phyloP scores from a whole-genome alignment of 2,797 vertebrate genomes.

The Leptodactylus fallax region DNA sequence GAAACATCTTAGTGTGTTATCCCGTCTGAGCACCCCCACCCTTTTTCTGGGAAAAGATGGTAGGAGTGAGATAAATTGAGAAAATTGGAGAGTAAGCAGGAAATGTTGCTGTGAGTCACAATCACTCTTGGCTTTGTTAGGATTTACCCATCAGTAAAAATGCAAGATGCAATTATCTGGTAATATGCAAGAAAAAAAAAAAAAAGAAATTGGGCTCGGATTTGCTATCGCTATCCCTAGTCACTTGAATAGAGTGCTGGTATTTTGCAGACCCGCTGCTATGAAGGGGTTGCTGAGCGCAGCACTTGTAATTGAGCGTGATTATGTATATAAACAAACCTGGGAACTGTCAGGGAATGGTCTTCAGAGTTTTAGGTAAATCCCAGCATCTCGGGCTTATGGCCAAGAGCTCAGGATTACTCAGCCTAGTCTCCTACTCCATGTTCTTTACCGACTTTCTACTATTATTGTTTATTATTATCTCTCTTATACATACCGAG shows the following conservation, averaged over 20 bases:
- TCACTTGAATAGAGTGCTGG: not conserved
- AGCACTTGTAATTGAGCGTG: constrained; percentile 43
- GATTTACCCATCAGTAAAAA: constrained; percentile 25
- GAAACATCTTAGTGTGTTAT: not conserved
- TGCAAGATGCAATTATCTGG: constrained; percentile 12
- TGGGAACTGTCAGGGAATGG: constrained; percentile 29
- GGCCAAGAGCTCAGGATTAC: constrained; percentile 23
- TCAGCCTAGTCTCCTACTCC: constrained; percentile 2
- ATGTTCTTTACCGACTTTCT: not conserved
- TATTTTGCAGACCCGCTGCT: constrained; percentile 32
- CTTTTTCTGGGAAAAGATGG: not conserved
- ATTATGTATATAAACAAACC: constrained; percentile 50
- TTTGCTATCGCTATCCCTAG: not conserved
- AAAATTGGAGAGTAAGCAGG: constrained; percentile 33
- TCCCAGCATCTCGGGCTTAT: constrained; percentile 38
- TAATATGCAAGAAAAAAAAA: constrained; percentile 16
- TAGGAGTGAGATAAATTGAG: constrained; percentile 2
- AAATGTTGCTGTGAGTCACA: constrained; percentile 16
- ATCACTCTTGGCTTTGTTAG: constrained; percentile 11
- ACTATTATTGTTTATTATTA: not conserved
- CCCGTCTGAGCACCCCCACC: not conserved
- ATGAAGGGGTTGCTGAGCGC: constrained; percentile 27
- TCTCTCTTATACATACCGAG: not conserved
- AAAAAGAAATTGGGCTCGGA: not conserved
- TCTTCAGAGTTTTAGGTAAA: constrained; percentile 37